These are phyloP conservation scores for Cheilosia vernalis DNA, from an alignment of 2,888 invertebrate genomes.

Conservation along the genomic window DNA sequence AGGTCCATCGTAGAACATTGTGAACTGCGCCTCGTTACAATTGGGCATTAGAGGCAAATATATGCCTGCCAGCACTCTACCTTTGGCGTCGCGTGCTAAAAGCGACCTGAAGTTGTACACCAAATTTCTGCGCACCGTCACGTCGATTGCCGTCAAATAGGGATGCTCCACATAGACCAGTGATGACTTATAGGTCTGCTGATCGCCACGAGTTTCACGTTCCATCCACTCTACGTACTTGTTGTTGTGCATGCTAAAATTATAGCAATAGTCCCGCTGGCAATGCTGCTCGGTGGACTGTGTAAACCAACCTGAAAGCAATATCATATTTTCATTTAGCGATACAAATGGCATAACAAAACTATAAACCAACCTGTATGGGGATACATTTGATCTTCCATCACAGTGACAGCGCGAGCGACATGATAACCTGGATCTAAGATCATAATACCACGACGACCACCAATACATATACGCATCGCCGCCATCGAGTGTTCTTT, in stretches of 20 bases:
- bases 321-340: not conserved
- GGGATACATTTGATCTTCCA: constrained; percentile 92
- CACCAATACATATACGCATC: constrained; percentile 89
- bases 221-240: constrained; percentile 95
- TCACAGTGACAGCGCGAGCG: constrained; percentile 92
- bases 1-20: constrained; percentile 89
- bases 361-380: constrained; percentile 86
- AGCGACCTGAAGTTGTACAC: constrained; percentile 92
- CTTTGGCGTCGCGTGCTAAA: constrained; percentile 92
- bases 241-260: constrained; percentile 87
- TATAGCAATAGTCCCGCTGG: constrained; percentile 93
- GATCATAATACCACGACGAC: constrained; percentile 90
- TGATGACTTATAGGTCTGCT: constrained; percentile 87
- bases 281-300: constrained; percentile 90
- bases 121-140: constrained; percentile 94
- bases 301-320: constrained; percentile 89
- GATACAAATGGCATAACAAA: not conserved
- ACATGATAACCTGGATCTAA: constrained; percentile 97
- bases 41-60: constrained; percentile 91
- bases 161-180: constrained; percentile 91
- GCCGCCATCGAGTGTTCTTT: constrained; percentile 95
- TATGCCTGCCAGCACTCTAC: constrained; percentile 91
- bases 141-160: constrained; percentile 91
- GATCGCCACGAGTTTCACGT: constrained; percentile 88
- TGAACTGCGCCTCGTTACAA: constrained; percentile 87